A percentile compares a stretch with the other conserved stretches of the same genome.
Conservation (phyloP, 1,140 invertebrate species). For the Venturia canescens region DNA sequence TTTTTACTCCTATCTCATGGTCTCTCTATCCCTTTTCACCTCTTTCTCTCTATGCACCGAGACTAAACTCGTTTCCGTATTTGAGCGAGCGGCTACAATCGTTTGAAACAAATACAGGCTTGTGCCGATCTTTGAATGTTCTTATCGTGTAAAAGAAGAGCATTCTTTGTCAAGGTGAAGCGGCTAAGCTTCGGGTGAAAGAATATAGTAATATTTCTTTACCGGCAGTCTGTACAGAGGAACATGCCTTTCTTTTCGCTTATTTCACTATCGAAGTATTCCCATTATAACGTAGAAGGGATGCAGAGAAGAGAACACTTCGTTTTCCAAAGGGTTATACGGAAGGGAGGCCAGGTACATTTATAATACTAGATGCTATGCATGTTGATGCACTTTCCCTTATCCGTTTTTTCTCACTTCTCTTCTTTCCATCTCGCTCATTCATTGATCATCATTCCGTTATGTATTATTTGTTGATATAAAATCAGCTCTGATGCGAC, state of each 20-base stretch:
- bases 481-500: not conserved
- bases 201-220: not conserved
- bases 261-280: slow-evolving; percentile 8
- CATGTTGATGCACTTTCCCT: slow-evolving; percentile 37
- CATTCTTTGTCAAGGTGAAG: not conserved
- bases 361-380: not conserved
- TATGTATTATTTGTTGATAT: too few relatives aligned
- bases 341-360: slow-evolving; percentile 40
- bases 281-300: slow-evolving; percentile 24
- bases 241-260: not conserved
- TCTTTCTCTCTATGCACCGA: not conserved
- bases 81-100: slow-evolving; percentile 16
- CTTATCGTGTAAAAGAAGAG: slow-evolving; percentile 34
- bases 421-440: not conserved
- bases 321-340: slow-evolving; percentile 1
- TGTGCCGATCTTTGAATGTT: not conserved
- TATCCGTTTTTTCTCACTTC: slow-evolving; percentile 1
- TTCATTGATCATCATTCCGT: too few relatives aligned
- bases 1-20: not conserved
- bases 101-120: slow-evolving; percentile 29
- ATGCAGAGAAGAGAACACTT: not conserved
- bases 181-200: not conserved
- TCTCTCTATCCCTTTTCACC: not conserved
- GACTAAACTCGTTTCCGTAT: slow-evolving; percentile 44
- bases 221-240: not conserved